Evolutionary conservation across 1,140 invertebrate genomes (phyloP).

Genomic region (Drepana arcuata): DNA sequence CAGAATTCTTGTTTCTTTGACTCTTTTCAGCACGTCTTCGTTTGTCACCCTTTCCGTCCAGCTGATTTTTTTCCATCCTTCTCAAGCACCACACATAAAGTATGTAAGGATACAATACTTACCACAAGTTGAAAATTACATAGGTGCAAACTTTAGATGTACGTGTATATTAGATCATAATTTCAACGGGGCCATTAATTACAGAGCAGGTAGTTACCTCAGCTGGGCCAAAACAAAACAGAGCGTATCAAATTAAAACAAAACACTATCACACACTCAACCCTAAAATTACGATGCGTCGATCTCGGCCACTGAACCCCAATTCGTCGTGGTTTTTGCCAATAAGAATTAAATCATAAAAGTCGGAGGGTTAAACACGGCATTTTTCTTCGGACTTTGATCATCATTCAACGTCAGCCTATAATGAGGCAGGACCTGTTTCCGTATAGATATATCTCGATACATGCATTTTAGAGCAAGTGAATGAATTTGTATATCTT

Average conservation of each 20-base stretch:
- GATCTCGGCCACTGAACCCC: conserved; percentile 14
- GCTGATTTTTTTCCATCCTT: not conserved
- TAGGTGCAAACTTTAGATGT: not conserved
- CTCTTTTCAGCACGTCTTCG: too few species aligned
- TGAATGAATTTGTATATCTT: too few species aligned
- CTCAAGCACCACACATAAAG: not conserved
- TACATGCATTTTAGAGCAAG: too few species aligned
- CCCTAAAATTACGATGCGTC: not conserved
- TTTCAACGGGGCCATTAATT: not conserved
- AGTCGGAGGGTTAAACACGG: conserved; percentile 35
- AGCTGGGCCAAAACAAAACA: conserved; percentile 13
- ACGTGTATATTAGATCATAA: not conserved
- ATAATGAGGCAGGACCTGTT: conserved; percentile 47
- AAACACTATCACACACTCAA: conserved; percentile 5
- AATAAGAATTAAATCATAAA: conserved; percentile 53
- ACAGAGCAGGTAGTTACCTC: not conserved
- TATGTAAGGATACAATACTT: not conserved
- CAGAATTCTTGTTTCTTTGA: too few species aligned
- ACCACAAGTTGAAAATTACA: not conserved
- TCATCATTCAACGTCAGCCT: conserved; percentile 56
- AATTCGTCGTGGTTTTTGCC: conserved; percentile 29
- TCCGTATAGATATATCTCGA: not conserved
- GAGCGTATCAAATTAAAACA: conserved; percentile 12
- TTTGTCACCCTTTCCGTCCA: too few species aligned
- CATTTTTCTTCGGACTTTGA: conserved; percentile 39